Percentiles rank a stretch among this genome's conserved stretches.
These are phyloP conservation scores for Meteorus sp. DNA, from an alignment of 1,140 invertebrate species.

Conservation along the genomic window DNA sequence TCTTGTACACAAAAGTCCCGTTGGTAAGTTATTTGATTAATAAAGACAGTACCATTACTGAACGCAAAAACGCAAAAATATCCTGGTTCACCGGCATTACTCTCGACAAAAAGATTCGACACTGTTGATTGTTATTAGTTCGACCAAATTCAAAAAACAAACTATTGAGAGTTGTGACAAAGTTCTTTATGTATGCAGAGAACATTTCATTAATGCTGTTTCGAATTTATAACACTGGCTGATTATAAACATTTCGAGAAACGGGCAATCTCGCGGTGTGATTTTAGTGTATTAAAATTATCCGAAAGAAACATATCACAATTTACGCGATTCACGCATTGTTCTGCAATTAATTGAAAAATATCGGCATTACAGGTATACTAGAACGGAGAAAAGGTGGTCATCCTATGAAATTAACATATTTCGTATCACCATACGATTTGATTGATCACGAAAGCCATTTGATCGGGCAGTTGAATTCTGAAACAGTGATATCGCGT, in stretches of 20 bases:
- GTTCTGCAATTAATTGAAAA: background rate
- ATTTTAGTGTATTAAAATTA: too few relatives aligned
- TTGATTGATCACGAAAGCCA: conserved; percentile 76
- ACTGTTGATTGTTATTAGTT: too few relatives aligned
- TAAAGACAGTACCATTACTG: conserved; percentile 10
- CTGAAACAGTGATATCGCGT: conserved; percentile 70
- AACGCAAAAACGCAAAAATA: too few relatives aligned
- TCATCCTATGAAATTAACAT: conserved; percentile 91
- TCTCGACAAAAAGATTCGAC: too few relatives aligned
- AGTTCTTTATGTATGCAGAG: too few relatives aligned
- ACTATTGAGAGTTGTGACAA: too few relatives aligned
- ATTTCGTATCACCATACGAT: conserved; percentile 95
- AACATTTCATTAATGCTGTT: too few relatives aligned
- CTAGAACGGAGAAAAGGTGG: conserved; percentile 77
- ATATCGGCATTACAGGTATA: conserved; percentile 51
- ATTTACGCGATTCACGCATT: background rate
- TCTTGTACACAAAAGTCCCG: conserved; percentile 85
- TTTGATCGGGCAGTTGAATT: conserved; percentile 72
- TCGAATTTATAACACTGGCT: too few relatives aligned
- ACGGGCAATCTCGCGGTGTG: too few relatives aligned
- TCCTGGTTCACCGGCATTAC: background rate
- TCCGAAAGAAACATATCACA: too few relatives aligned
- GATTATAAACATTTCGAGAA: too few relatives aligned
- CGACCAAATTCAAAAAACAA: too few relatives aligned
- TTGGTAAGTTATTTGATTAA: conserved; percentile 63